Conservation (phyloP, 2,113 vertebrate genomes). For the Apteryx mantelli region DNA sequence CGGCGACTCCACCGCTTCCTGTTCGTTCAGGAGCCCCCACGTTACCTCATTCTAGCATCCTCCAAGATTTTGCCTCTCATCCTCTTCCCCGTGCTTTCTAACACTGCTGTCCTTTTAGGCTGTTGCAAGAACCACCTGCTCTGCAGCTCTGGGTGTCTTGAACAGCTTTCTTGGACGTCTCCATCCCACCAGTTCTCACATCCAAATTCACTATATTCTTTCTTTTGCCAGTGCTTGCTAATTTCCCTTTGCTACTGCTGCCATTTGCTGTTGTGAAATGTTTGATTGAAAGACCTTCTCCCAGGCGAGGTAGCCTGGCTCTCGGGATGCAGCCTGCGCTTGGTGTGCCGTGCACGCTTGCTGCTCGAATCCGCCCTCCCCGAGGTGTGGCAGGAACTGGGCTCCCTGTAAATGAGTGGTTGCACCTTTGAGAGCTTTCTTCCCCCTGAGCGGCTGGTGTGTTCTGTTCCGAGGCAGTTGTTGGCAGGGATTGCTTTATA, state of each 20-base stretch:
- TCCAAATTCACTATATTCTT: not conserved
- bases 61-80: rapidly evolving
- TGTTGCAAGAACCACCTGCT: not conserved
- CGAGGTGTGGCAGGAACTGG: not conserved
- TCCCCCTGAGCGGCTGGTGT: not conserved
- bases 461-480: conserved; percentile 29
- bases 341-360: not conserved
- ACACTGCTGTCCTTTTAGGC: rapidly evolving
- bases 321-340: not conserved
- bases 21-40: not conserved
- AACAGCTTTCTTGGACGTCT: not conserved
- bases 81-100: not conserved
- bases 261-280: rapidly evolving
- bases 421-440: conserved; percentile 20
- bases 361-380: not conserved
- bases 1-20: not conserved
- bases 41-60: rapidly evolving
- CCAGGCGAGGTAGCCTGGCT: too few relatives aligned
- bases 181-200: not conserved
- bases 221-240: not conserved
- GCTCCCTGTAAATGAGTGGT: not conserved
- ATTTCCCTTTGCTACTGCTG: not conserved
- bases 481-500: conserved; percentile 39
- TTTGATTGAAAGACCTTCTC: not conserved
- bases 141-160: not conserved